Percentiles rank a stretch among this genome's conserved stretches.
phyloP scores from a whole-genome alignment of 2,113 vertebrate species.

The Embiotoca jacksoni region DNA sequence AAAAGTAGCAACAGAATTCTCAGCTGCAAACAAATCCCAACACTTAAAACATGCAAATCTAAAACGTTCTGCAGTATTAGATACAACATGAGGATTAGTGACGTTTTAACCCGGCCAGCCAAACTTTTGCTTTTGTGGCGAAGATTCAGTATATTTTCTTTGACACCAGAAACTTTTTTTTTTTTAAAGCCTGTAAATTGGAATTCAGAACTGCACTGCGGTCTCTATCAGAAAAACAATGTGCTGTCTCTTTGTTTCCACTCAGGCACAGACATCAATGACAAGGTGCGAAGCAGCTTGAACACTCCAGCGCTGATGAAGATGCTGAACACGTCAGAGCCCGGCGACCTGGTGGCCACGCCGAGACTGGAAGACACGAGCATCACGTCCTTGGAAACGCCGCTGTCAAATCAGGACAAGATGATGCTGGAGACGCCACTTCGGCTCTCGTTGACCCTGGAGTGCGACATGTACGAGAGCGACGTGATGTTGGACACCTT shows the following conservation, averaged over 20 bases:
- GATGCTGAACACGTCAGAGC: conserved; percentile 92
- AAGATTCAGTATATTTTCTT: too few species aligned
- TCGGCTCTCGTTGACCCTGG: conserved; percentile 90
- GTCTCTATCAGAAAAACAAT: background rate
- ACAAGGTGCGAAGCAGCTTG: conserved; percentile 93
- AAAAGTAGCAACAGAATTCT: too few species aligned
- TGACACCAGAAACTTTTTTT: too few species aligned
- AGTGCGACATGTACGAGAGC: conserved; percentile 98
- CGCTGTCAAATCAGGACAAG: conserved; percentile 87
- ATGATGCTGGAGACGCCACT: conserved; percentile 87
- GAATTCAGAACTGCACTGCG: too few species aligned
- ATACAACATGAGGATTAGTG: too few species aligned
- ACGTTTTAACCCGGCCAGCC: too few species aligned
- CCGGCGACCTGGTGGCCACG: conserved; percentile 87
- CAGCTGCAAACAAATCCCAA: too few species aligned
- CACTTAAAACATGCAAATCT: too few species aligned
- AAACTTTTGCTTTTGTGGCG: too few species aligned
- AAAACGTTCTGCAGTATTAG: too few species aligned
- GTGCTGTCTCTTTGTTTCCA: conserved; percentile 30
- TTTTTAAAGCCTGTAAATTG: too few species aligned
- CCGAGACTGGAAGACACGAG: conserved; percentile 87
- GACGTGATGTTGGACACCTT: conserved; percentile 98
- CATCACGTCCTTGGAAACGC: conserved; percentile 87
- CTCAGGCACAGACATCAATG: conserved; percentile 95
- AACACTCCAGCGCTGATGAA: conserved; percentile 93